Percentiles rank a stretch among this genome's conserved stretches.
Evolutionary conservation across 2,113 vertebrate species (phyloP).

Genomic region (Corvus cornix): DNA sequence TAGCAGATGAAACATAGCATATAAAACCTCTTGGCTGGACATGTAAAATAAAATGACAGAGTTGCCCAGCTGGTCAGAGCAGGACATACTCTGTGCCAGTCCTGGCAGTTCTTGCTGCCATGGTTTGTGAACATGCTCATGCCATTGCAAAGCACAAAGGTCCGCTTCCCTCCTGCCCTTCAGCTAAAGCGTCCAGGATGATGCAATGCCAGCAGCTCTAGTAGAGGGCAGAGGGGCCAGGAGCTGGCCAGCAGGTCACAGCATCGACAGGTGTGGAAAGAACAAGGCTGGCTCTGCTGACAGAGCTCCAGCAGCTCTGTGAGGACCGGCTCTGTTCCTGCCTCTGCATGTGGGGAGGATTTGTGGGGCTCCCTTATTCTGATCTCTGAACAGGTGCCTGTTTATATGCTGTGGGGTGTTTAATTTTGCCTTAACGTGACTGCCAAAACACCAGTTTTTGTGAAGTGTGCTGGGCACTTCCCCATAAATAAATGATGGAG

Average conservation of each 20-base stretch:
- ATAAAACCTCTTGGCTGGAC: not conserved
- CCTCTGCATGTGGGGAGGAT: not conserved
- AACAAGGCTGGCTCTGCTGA: not conserved
- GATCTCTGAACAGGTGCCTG: not conserved
- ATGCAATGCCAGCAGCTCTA: not conserved
- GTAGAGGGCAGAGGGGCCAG: not conserved
- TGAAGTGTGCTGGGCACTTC: slow-evolving; percentile 26
- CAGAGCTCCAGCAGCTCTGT: not conserved
- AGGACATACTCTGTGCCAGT: not conserved
- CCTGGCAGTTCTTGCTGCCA: not conserved
- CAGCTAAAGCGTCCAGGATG: not conserved
- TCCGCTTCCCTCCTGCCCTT: not conserved
- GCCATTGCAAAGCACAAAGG: not conserved
- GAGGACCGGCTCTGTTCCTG: not conserved
- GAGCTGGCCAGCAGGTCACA: not conserved
- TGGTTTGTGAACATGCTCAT: not conserved
- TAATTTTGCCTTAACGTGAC: slow-evolving; percentile 44
- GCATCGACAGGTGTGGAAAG: accelerated
- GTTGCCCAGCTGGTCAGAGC: not conserved
- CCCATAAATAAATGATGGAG: slow-evolving; percentile 52
- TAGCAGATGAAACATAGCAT: not conserved
- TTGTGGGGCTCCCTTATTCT: not conserved
- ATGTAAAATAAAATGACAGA: not conserved
- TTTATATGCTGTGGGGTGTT: not conserved
- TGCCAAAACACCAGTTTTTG: not conserved